Percentiles rank a stretch among this genome's conserved stretches.
Evolutionary conservation across 2,797 vertebrate species (phyloP).

Genomic region (Gobio occitaniae): DNA sequence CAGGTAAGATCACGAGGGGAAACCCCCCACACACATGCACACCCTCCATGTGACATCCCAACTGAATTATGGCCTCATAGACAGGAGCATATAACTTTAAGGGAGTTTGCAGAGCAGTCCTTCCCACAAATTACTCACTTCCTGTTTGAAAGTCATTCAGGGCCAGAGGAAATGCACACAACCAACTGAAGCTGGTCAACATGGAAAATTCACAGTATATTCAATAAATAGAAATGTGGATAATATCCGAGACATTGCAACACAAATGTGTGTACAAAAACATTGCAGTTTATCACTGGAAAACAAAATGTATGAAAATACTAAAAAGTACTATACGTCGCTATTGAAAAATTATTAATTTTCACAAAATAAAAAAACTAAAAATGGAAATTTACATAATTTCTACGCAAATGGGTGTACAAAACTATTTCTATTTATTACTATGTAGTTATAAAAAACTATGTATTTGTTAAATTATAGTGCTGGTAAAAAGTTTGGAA

Average conservation of each 20-base stretch:
- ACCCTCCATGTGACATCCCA: not conserved
- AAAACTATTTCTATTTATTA: no score
- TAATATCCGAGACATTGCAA: no score
- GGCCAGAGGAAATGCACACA: not conserved
- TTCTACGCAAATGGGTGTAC: no score
- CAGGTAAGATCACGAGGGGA: slow-evolving; percentile 26
- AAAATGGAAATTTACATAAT: no score
- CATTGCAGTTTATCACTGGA: not conserved
- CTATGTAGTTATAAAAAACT: no score
- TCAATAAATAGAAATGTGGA: not conserved
- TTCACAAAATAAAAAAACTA: no score
- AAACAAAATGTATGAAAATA: no score
- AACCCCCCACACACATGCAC: not conserved
- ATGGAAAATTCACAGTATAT: not conserved
- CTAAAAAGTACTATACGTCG: no score
- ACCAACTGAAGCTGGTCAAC: not conserved
- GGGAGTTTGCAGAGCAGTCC: not conserved
- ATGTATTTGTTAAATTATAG: no score
- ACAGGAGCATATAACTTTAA: not conserved
- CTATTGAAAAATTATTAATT: no score
- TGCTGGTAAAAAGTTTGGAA: no score
- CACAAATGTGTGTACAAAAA: not conserved
- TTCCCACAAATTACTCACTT: slow-evolving; percentile 16
- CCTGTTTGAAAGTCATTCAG: slow-evolving; percentile 13
- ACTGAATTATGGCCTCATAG: not conserved